These are phyloP conservation scores for Otus sunia DNA, from an alignment of 2,113 vertebrate species.

Conservation along the genomic window DNA sequence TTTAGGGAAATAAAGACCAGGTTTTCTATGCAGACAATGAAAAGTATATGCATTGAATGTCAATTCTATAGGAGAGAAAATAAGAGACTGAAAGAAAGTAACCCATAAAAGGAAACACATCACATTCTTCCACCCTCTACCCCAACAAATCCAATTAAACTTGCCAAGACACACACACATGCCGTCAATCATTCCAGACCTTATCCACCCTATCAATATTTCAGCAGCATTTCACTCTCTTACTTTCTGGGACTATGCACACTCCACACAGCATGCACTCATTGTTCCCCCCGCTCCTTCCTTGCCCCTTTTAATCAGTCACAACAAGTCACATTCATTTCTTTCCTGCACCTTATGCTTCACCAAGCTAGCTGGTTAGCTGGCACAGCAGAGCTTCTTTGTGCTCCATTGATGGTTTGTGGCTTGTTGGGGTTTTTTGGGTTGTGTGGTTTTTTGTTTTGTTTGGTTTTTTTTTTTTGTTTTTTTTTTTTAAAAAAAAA, in stretches of 20 bases:
- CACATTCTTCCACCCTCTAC: slow-evolving; percentile 19
- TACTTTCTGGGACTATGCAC: slow-evolving; percentile 11
- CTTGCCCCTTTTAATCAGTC: slow-evolving; percentile 34
- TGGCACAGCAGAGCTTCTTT: background rate
- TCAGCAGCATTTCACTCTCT: slow-evolving; percentile 47
- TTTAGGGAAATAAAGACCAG: background rate
- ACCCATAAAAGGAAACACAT: slow-evolving; percentile 30
- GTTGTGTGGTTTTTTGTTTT: background rate
- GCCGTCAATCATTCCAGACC: slow-evolving; percentile 13
- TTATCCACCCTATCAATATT: slow-evolving; percentile 43
- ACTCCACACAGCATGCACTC: slow-evolving; percentile 10
- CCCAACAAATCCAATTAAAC: slow-evolving; percentile 60
- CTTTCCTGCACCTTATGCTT: background rate
- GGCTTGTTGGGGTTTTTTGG: background rate
- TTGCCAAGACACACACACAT: slow-evolving; percentile 45
- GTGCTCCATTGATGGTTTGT: background rate
- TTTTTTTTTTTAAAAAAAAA: background rate
- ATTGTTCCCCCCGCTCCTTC: slow-evolving; percentile 20
- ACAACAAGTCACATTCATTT: slow-evolving; percentile 2
- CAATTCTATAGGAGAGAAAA: slow-evolving; percentile 9
- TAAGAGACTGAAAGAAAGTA: background rate
- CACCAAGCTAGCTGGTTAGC: background rate
- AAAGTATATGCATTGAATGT: background rate
- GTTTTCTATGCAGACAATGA: slow-evolving; percentile 14
- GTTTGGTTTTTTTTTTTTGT: no score